Conservation (phyloP, 1,140 invertebrate species). For the Drosophila ogumai region DNA sequence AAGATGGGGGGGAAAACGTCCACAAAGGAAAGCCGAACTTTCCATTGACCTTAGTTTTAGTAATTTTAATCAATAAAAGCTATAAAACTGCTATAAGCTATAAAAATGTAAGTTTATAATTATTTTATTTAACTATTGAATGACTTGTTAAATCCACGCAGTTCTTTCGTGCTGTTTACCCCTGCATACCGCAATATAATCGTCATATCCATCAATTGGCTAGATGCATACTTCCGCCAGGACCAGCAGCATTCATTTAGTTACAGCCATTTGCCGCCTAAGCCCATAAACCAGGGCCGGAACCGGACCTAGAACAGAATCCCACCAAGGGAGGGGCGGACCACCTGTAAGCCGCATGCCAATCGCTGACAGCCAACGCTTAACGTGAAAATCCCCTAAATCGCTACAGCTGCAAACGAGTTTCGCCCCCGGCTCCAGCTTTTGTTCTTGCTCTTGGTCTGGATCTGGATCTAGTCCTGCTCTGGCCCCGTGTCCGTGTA, state of each 20-base stretch:
- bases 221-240: slow-evolving; percentile 4
- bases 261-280: slow-evolving; percentile 59
- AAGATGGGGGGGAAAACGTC: not conserved
- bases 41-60: no score
- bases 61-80: not conserved
- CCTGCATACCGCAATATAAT: slow-evolving; percentile 24
- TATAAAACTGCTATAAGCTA: no score
- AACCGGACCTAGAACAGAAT: slow-evolving; percentile 20
- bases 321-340: slow-evolving; percentile 28
- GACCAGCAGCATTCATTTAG: slow-evolving; percentile 56
- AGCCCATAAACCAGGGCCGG: slow-evolving; percentile 63
- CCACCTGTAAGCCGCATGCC: slow-evolving; percentile 81
- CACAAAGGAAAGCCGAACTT: not conserved
- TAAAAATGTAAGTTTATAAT: not conserved
- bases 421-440: slow-evolving; percentile 16
- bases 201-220: slow-evolving; percentile 42
- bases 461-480: slow-evolving; percentile 10
- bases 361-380: slow-evolving; percentile 76
- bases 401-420: slow-evolving; percentile 62
- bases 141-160: not conserved
- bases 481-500: slow-evolving; percentile 5
- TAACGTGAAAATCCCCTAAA: slow-evolving; percentile 76
- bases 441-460: not conserved
- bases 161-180: not conserved
- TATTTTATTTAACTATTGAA: not conserved